Evolutionary conservation across 2,888 invertebrate genomes (phyloP).

Genomic region (Zeuzera pyrina): DNA sequence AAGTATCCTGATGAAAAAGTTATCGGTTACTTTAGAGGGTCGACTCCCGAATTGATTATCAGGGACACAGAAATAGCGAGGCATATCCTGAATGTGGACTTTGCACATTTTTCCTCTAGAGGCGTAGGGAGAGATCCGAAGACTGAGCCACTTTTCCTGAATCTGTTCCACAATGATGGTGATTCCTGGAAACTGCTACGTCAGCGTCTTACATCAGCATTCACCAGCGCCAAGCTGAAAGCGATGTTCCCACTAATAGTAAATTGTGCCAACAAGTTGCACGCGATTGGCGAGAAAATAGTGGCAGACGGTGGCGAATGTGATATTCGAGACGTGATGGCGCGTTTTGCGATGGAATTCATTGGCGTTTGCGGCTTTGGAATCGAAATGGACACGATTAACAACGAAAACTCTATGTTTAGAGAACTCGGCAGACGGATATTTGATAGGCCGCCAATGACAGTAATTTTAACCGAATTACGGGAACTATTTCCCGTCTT

Average conservation of each 20-base stretch:
- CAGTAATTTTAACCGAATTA: background rate
- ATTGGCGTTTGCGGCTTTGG: slow-evolving; percentile 47
- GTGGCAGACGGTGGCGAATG: slow-evolving; percentile 23
- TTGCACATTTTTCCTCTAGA: slow-evolving; percentile 35
- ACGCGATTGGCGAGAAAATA: slow-evolving; percentile 15
- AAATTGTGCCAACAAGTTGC: slow-evolving; percentile 40
- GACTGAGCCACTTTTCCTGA: slow-evolving; percentile 31
- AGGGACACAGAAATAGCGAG: slow-evolving; percentile 39
- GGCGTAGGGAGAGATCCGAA: slow-evolving; percentile 25
- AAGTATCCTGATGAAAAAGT: slow-evolving; percentile 37
- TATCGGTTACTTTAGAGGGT: slow-evolving; percentile 37
- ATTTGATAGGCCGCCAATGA: slow-evolving; percentile 4
- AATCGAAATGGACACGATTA: slow-evolving; percentile 34
- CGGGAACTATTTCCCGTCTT: slow-evolving; percentile 7
- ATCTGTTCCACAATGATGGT: slow-evolving; percentile 41
- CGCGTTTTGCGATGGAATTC: slow-evolving; percentile 42
- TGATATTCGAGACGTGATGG: slow-evolving; percentile 32
- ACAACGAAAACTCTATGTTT: slow-evolving; percentile 31
- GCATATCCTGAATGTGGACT: slow-evolving; percentile 29
- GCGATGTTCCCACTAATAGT: slow-evolving; percentile 52
- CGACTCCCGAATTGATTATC: slow-evolving; percentile 32
- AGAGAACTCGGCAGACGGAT: slow-evolving; percentile 19
- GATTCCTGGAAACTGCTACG: slow-evolving; percentile 47
- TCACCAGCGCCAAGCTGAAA: slow-evolving; percentile 46
- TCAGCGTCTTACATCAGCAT: slow-evolving; percentile 47